Percentiles rank a stretch among this genome's conserved stretches.
Conservation (phyloP, 2,113 vertebrate species). For the Azemiops feae region DNA sequence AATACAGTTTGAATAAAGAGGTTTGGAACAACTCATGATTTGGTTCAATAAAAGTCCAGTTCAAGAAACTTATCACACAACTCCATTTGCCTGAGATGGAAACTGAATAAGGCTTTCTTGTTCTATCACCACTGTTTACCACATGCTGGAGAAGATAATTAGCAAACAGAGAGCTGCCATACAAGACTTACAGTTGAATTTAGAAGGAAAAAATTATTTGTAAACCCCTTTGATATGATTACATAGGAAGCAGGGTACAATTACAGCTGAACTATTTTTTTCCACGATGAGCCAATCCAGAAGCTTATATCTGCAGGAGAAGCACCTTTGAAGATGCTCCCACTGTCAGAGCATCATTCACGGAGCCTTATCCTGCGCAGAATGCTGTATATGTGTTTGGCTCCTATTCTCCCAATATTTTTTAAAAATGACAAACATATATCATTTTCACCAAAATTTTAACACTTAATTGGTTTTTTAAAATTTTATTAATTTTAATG, state of each 20-base stretch:
- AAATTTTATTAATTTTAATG: not conserved
- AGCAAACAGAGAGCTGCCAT: not conserved
- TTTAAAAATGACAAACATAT: not conserved
- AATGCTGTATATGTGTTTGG: not conserved
- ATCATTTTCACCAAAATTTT: not conserved
- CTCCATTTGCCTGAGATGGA: not conserved
- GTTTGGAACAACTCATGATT: constrained; percentile 48
- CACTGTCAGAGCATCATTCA: not conserved
- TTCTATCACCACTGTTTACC: not conserved
- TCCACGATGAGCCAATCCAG: not conserved
- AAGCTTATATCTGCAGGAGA: not conserved
- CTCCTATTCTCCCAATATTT: not conserved
- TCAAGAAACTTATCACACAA: not conserved
- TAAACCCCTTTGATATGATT: not conserved
- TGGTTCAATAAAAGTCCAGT: not conserved
- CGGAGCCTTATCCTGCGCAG: not conserved
- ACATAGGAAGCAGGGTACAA: not conserved
- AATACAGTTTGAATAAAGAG: not conserved
- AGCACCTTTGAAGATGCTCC: not conserved
- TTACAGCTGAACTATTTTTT: not conserved
- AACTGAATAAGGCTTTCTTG: not conserved
- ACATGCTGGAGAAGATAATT: not conserved
- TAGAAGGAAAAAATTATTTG: not conserved
- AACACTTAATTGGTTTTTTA: not conserved
- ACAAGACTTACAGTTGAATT: not conserved